Percentiles rank a stretch among this genome's conserved stretches.
Evolutionary conservation across 2,888 invertebrate species (phyloP).

Genomic region (Muschampia plurimacula): DNA sequence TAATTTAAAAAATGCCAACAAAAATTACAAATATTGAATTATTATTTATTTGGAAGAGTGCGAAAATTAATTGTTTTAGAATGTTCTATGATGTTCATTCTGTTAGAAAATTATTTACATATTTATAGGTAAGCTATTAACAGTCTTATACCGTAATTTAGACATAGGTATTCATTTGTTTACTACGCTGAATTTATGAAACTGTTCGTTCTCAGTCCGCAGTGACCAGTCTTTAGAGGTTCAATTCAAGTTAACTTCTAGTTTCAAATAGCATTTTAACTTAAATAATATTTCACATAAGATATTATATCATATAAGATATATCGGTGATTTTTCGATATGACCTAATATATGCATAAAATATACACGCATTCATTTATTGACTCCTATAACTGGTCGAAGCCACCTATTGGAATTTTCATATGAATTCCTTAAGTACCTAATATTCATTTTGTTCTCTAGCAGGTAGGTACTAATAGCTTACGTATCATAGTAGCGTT

Average conservation of each 20-base stretch:
- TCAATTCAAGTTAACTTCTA: background rate
- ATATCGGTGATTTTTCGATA: too few relatives aligned
- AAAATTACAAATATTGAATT: too few relatives aligned
- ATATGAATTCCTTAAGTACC: background rate
- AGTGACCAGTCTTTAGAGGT: background rate
- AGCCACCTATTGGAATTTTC: background rate
- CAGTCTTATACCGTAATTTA: background rate
- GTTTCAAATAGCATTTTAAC: background rate
- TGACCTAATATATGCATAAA: too few relatives aligned
- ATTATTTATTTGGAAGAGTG: too few relatives aligned
- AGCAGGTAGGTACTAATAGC: conserved; percentile 33
- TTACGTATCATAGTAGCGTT: conserved; percentile 33
- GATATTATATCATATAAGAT: too few relatives aligned
- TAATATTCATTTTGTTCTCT: background rate
- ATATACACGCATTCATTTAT: too few relatives aligned
- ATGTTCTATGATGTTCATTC: too few relatives aligned
- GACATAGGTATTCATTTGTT: background rate
- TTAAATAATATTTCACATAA: background rate
- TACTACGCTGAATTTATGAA: background rate
- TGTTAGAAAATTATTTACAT: background rate
- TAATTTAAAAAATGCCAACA: too few relatives aligned
- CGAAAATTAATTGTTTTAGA: too few relatives aligned
- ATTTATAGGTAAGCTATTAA: background rate
- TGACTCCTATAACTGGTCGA: too few relatives aligned
- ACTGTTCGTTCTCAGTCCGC: background rate